Evolutionary conservation across 2,888 invertebrate species (phyloP).

Genomic region (Harmothoe impar): DNA sequence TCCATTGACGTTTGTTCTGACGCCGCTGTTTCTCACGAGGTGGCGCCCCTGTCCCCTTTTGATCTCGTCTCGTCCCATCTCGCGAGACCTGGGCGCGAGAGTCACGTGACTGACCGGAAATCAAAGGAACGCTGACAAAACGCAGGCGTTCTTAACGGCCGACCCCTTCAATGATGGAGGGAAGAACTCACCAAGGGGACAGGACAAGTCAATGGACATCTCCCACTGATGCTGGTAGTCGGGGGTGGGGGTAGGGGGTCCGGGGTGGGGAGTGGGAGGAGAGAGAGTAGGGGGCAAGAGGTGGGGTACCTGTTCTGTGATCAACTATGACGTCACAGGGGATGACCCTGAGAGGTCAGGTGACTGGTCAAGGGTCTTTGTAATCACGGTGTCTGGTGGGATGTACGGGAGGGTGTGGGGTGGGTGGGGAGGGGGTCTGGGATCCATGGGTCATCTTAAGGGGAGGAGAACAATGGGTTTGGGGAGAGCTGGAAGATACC

Average conservation of each 20-base stretch:
- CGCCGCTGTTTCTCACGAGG: conserved; percentile 12
- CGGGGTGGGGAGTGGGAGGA: neutral
- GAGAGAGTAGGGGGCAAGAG: too few species aligned
- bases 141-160: neutral
- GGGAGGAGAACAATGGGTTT: too few species aligned
- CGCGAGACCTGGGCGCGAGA: conserved; percentile 16
- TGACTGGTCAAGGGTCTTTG: neutral
- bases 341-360: neutral
- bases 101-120: conserved; percentile 20
- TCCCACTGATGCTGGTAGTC: neutral
- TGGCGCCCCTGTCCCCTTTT: conserved; percentile 7
- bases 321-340: conserved; percentile 16
- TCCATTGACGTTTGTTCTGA: conserved; percentile 1
- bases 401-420: neutral
- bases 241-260: neutral
- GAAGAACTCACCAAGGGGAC: neutral
- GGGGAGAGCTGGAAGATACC: too few species aligned
- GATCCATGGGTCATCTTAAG: too few species aligned
- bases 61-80: conserved; percentile 38
- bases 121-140: conserved; percentile 22
- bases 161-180: neutral
- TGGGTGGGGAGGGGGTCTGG: neutral
- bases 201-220: conserved; percentile 16
- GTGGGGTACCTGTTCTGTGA: conserved; percentile 21
- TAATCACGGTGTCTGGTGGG: neutral